phyloP scores from a whole-genome alignment of 2,888 invertebrate genomes.

The Eilema sororculum region DNA sequence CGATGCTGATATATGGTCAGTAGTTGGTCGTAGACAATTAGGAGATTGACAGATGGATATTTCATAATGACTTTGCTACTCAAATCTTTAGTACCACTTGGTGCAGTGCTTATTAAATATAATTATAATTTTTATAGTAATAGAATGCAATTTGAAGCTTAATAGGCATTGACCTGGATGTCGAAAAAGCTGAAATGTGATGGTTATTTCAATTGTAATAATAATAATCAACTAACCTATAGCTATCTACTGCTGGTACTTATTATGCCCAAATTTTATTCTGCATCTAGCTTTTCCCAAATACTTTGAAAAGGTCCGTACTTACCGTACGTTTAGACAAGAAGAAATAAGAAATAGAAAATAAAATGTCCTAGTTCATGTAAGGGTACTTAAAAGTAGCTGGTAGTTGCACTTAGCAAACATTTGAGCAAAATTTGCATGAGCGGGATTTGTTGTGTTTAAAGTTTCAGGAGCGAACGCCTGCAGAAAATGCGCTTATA shows the following conservation, averaged over 20 bases:
- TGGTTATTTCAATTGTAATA: neutral
- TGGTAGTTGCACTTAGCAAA: slow-evolving; percentile 57
- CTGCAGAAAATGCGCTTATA: slow-evolving; percentile 61
- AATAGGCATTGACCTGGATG: neutral
- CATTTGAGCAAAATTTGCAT: slow-evolving; percentile 68
- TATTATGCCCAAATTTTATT: too few species aligned
- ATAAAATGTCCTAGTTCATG: slow-evolving; percentile 36
- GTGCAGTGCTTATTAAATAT: neutral
- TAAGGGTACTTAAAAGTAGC: slow-evolving; percentile 52
- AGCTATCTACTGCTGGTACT: too few species aligned
- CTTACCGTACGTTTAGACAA: neutral
- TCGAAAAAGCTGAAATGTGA: neutral
- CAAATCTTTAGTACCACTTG: neutral
- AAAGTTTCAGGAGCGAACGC: slow-evolving; percentile 55
- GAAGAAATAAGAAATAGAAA: slow-evolving; percentile 23
- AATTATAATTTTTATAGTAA: neutral
- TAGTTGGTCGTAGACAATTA: neutral
- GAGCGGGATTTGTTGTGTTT: slow-evolving; percentile 60
- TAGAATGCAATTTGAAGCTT: neutral
- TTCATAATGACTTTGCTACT: neutral
- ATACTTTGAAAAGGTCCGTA: neutral
- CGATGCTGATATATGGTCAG: neutral
- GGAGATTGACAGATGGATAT: neutral
- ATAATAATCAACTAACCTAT: too few species aligned
- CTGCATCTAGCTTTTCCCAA: too few species aligned